Conservation (phyloP, 2,888 invertebrate genomes). For the Acronicta psi region DNA sequence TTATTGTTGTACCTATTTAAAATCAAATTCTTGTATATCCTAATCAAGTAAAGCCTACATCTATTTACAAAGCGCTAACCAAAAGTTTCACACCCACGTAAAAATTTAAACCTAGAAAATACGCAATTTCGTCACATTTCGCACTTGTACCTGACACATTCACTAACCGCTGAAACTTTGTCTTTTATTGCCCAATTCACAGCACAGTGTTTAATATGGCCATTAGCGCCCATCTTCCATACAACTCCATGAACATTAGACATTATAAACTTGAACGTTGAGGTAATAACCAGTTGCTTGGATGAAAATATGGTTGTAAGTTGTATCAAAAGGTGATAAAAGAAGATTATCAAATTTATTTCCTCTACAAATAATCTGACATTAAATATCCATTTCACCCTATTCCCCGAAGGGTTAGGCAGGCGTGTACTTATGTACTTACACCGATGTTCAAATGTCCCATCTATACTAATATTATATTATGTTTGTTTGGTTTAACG, state of each 20-base stretch:
- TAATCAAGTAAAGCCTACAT: background rate
- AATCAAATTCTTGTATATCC: no score
- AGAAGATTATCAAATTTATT: background rate
- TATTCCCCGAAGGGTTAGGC: no score
- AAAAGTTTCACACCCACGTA: constrained; percentile 19
- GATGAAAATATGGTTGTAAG: background rate
- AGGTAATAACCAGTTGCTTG: constrained; percentile 2
- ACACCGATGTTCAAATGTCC: no score
- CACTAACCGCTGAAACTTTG: constrained; percentile 20
- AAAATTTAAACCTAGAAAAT: background rate
- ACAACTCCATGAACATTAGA: constrained; percentile 7
- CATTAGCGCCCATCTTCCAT: constrained; percentile 29
- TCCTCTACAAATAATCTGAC: background rate
- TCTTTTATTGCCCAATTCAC: constrained; percentile 46
- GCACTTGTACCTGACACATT: constrained; percentile 15
- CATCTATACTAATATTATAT: no score
- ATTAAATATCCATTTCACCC: background rate
- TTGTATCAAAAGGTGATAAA: background rate
- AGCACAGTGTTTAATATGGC: constrained; percentile 22
- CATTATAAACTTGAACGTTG: constrained; percentile 8
- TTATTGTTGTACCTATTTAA: no score
- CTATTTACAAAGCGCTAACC: background rate
- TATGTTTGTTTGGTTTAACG: no score
- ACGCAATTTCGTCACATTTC: constrained; percentile 23
- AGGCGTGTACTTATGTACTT: no score